Percentiles rank a stretch among this genome's conserved stretches.
Evolutionary conservation across 2,888 invertebrate species (phyloP).

Genomic region (Ectropis crepuscularia): DNA sequence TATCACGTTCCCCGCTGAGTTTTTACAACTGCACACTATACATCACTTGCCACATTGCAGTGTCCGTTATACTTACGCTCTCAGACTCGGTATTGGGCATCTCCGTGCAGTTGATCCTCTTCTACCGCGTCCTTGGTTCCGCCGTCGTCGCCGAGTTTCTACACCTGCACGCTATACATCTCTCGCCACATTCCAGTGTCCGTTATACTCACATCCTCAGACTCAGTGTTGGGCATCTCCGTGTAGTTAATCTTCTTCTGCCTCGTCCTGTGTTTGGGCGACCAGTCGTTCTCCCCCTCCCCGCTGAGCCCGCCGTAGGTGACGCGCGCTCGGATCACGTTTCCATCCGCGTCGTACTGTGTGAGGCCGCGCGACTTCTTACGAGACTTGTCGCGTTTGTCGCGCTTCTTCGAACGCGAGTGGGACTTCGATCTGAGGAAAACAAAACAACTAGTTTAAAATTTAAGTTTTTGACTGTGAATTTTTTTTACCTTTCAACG

Average conservation of each 20-base stretch:
- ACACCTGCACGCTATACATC: not conserved
- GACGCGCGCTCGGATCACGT: slow-evolving; percentile 70
- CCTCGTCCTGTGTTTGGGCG: slow-evolving; percentile 87
- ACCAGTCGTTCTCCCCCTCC: slow-evolving; percentile 82
- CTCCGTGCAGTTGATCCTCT: too few species aligned
- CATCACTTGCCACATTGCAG: too few species aligned
- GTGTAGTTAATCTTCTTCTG: slow-evolving; percentile 91
- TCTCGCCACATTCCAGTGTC: not conserved
- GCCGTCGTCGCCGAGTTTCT: not conserved
- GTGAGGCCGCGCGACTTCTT: slow-evolving; percentile 59
- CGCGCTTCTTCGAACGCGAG: slow-evolving; percentile 28
- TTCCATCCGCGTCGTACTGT: slow-evolving; percentile 73
- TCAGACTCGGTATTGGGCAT: too few species aligned
- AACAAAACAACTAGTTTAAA: not conserved
- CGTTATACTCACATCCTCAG: slow-evolving; percentile 86
- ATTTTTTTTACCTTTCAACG: too few species aligned
- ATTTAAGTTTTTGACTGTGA: too few species aligned
- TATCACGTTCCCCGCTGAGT: slow-evolving; percentile 68
- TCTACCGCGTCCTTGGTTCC: too few species aligned
- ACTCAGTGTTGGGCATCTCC: slow-evolving; percentile 90
- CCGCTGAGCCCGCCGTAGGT: slow-evolving; percentile 86
- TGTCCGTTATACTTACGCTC: too few species aligned
- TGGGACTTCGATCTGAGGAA: slow-evolving; percentile 52
- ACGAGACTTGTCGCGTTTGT: slow-evolving; percentile 43
- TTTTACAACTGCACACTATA: too few species aligned